A percentile compares a stretch with the other conserved stretches of the same genome.
Evolutionary conservation across 1,140 invertebrate species (phyloP).

Genomic region (Centruroides sculpturatus): DNA sequence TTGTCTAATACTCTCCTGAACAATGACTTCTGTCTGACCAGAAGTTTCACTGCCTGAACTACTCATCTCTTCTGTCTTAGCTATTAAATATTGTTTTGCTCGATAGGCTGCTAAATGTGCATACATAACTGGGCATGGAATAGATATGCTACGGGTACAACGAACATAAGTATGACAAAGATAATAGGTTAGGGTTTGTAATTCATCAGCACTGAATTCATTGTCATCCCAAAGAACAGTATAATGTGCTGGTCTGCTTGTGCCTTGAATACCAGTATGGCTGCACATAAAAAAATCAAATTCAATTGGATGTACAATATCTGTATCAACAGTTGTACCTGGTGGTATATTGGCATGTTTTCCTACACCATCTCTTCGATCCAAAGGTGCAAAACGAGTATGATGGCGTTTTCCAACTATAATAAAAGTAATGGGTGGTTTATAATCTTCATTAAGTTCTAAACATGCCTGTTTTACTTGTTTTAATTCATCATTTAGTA

Average conservation of each 20-base stretch:
- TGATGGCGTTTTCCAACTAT: slow-evolving; percentile 20
- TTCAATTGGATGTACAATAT: slow-evolving; percentile 62
- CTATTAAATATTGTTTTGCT: slow-evolving; percentile 9
- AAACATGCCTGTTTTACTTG: slow-evolving; percentile 12
- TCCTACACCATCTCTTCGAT: slow-evolving; percentile 19
- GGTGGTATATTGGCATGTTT: slow-evolving; percentile 52
- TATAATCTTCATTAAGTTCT: slow-evolving; percentile 3
- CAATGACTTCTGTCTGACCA: too few species aligned
- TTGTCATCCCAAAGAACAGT: slow-evolving; percentile 18
- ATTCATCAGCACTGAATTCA: slow-evolving; percentile 12
- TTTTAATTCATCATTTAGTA: slow-evolving; percentile 19
- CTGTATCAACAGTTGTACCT: slow-evolving; percentile 66
- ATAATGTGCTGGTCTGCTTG: slow-evolving; percentile 18
- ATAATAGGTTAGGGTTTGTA: slow-evolving; percentile 18
- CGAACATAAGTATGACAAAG: slow-evolving; percentile 19
- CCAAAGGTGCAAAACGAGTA: slow-evolving; percentile 13
- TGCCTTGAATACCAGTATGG: slow-evolving; percentile 38
- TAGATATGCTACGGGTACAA: slow-evolving; percentile 17
- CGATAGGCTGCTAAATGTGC: slow-evolving; percentile 22
- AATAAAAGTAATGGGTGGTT: slow-evolving; percentile 17
- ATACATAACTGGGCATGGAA: slow-evolving; percentile 15
- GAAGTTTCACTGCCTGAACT: too few species aligned
- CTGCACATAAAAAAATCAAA: slow-evolving; percentile 72
- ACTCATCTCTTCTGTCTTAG: not conserved
- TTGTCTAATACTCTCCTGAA: too few species aligned